Evolutionary conservation across 2,888 invertebrate genomes (phyloP).

Genomic region (Melanchra persicariae): DNA sequence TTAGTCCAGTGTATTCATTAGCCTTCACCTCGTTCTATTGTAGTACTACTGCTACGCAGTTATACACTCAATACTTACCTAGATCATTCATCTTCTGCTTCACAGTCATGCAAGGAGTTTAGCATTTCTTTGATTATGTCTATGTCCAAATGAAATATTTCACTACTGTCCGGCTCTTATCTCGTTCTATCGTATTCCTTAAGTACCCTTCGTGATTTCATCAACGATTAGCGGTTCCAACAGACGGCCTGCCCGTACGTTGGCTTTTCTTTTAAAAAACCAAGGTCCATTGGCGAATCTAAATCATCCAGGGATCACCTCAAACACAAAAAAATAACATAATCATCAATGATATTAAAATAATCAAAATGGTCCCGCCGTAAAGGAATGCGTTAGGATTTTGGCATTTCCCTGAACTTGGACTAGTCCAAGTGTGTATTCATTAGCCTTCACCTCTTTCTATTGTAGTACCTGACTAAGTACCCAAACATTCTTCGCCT

Average conservation of each 20-base stretch:
- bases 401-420: background rate
- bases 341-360: too few species aligned
- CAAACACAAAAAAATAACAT: too few species aligned
- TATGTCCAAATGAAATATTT: background rate
- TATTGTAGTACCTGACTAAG: background rate
- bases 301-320: too few species aligned
- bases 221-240: too few species aligned
- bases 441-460: background rate
- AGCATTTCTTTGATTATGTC: background rate
- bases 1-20: background rate
- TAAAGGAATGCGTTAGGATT: too few species aligned
- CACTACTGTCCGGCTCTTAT: too few species aligned
- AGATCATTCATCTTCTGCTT: background rate
- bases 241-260: too few species aligned
- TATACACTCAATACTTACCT: background rate
- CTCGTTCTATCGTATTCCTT: too few species aligned
- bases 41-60: background rate
- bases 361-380: too few species aligned
- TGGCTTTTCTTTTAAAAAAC: too few species aligned
- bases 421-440: background rate
- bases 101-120: background rate
- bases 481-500: background rate
- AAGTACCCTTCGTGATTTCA: too few species aligned
- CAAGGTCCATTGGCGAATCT: too few species aligned
- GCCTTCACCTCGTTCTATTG: conserved; percentile 8